Conservation (phyloP, 1,140 invertebrate species). For the Microplitis mediator region DNA sequence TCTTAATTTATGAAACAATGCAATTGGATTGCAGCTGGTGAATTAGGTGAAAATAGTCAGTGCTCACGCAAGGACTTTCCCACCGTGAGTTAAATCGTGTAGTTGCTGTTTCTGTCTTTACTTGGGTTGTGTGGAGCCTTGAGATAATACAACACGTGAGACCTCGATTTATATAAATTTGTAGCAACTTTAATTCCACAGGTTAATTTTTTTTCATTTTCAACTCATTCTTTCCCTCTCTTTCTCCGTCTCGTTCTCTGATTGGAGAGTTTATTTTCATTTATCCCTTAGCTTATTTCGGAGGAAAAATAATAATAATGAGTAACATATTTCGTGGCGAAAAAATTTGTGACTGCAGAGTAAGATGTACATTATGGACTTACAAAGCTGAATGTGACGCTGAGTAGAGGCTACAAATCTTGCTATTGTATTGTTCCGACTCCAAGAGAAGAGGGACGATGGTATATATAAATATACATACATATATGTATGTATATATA, state of each 20-base stretch:
- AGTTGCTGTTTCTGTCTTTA: too few relatives aligned
- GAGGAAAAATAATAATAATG: too few relatives aligned
- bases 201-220: background rate
- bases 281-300: too few relatives aligned
- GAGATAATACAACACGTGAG: conserved; percentile 8
- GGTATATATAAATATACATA: too few relatives aligned
- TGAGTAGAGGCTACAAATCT: conserved; percentile 28
- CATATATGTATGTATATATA: too few relatives aligned
- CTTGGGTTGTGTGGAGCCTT: background rate
- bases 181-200: background rate
- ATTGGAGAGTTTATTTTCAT: too few relatives aligned
- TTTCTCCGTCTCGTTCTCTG: too few relatives aligned
- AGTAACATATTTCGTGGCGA: background rate
- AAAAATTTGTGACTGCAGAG: conserved; percentile 4
- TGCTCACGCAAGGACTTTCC: conserved; percentile 15
- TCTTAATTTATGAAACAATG: conserved; percentile 16
- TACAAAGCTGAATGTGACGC: background rate
- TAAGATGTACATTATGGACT: conserved; percentile 2
- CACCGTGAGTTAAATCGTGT: background rate
- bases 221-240: background rate
- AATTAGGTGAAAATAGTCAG: conserved; percentile 17
- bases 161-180: conserved; percentile 1
- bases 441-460: background rate
- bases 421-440: conserved; percentile 35
- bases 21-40: conserved; percentile 11